Conservation (phyloP, 2,797 vertebrate genomes). For the Ctenopoma multispine region DNA sequence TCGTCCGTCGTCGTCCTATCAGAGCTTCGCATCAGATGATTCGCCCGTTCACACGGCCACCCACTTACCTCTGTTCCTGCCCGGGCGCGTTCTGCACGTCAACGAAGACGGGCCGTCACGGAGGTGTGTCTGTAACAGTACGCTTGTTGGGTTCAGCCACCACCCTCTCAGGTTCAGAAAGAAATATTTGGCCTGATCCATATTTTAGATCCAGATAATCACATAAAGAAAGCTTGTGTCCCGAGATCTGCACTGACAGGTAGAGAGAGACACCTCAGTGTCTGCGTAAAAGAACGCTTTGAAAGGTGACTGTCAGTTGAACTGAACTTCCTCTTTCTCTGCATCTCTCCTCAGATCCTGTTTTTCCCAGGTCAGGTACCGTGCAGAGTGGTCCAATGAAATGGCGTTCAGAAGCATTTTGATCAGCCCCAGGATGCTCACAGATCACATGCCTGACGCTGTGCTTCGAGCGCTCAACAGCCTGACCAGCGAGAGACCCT, state of each 20-base stretch:
- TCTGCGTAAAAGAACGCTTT: too few relatives aligned
- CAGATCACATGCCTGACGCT: slow-evolving; percentile 94
- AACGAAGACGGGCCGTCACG: slow-evolving; percentile 87
- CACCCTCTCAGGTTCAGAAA: too few relatives aligned
- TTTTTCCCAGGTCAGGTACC: slow-evolving; percentile 88
- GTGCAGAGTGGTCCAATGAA: slow-evolving; percentile 88
- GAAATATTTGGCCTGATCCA: too few relatives aligned
- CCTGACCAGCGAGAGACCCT: slow-evolving; percentile 83
- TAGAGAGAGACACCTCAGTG: too few relatives aligned
- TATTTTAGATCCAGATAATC: too few relatives aligned
- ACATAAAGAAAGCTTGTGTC: too few relatives aligned
- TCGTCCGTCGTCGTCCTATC: slow-evolving; percentile 87
- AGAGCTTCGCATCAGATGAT: slow-evolving; percentile 85
- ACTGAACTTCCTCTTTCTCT: not conserved
- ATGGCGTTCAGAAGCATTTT: slow-evolving; percentile 89
- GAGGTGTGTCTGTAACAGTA: slow-evolving; percentile 82
- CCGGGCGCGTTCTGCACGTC: slow-evolving; percentile 92
- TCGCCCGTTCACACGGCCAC: slow-evolving; percentile 83
- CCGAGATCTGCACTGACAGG: too few relatives aligned
- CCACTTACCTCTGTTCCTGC: slow-evolving; percentile 90
- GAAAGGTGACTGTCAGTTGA: too few relatives aligned
- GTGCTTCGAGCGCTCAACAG: slow-evolving; percentile 87
- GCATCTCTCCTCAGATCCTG: slow-evolving; percentile 82
- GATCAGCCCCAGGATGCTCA: slow-evolving; percentile 95
- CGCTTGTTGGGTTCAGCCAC: too few relatives aligned